Evolutionary conservation across 1,140 invertebrate genomes (phyloP).

Genomic region (Anthonomus grandis): DNA sequence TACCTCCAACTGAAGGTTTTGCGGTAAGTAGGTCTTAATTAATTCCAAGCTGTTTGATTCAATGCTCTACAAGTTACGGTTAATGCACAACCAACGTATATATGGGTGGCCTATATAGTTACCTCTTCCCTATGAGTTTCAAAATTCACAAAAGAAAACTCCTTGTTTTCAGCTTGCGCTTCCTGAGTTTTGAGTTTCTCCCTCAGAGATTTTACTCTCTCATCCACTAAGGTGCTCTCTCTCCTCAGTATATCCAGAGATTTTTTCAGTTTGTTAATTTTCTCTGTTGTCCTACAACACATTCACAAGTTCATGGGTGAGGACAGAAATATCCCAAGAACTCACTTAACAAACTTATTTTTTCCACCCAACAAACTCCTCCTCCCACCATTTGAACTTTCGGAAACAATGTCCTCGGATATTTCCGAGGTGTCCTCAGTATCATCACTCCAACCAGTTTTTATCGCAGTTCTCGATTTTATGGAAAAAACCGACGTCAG

Average conservation of each 20-base stretch:
- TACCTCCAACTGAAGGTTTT: too few relatives aligned
- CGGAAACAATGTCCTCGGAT: conserved; percentile 15
- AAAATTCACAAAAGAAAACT: conserved; percentile 12
- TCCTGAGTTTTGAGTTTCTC: conserved; percentile 16
- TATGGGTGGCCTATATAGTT: too few relatives aligned
- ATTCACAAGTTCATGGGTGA: neutral
- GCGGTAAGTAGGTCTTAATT: too few relatives aligned
- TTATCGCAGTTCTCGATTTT: conserved; percentile 7
- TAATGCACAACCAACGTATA: too few relatives aligned
- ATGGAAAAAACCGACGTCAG: conserved; percentile 16
- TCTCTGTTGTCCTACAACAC: conserved; percentile 12
- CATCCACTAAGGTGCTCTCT: conserved; percentile 23
- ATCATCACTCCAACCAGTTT: neutral
- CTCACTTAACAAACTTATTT: neutral
- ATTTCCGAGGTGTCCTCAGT: conserved; percentile 16
- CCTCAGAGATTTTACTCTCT: conserved; percentile 15
- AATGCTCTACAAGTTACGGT: too few relatives aligned
- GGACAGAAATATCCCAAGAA: neutral
- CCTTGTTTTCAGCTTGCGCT: neutral
- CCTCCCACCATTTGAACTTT: neutral
- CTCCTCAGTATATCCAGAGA: conserved; percentile 19
- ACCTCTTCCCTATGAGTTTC: neutral
- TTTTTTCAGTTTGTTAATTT: conserved; percentile 17
- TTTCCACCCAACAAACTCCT: neutral
- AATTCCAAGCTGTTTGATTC: too few relatives aligned